Evolutionary conservation across 2,113 vertebrate species (phyloP).

Genomic region (Garra rufa): DNA sequence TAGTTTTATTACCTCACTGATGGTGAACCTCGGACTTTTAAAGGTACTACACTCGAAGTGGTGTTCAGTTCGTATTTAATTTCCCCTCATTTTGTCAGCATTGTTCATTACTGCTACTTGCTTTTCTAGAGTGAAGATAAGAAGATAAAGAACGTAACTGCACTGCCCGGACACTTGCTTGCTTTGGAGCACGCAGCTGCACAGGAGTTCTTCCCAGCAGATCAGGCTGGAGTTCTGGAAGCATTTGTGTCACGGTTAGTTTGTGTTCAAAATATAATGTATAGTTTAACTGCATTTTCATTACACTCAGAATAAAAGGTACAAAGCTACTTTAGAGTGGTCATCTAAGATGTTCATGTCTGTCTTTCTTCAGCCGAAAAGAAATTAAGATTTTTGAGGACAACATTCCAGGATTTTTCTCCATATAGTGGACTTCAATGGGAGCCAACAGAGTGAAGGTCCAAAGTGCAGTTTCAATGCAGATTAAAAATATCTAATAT

Average conservation of each 20-base stretch:
- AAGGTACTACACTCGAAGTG: constrained; percentile 79
- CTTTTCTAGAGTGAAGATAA: constrained; percentile 88
- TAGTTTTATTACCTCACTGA: constrained; percentile 84
- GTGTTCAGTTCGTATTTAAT: neutral
- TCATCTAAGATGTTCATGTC: no score
- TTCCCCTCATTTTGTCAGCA: neutral
- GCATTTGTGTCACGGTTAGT: constrained; percentile 89
- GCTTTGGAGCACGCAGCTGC: constrained; percentile 88
- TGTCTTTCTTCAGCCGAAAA: no score
- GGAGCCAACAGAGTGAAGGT: no score
- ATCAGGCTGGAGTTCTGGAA: constrained; percentile 80
- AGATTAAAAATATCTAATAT: no score
- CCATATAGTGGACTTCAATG: no score
- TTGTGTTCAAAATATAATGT: neutral
- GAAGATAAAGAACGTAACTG: constrained; percentile 81
- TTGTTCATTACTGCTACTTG: neutral
- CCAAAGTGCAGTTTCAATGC: no score
- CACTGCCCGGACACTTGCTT: constrained; percentile 87
- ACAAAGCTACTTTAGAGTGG: no score
- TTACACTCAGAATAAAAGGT: neutral
- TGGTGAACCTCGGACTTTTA: constrained; percentile 90
- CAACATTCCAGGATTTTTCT: no score
- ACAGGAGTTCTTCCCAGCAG: constrained; percentile 89
- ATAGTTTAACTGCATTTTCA: neutral
- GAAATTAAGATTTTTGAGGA: no score